These are phyloP conservation scores for Aurelia aurita DNA, from an alignment of 30 jellyfish, hydroid and myxozoan species.

Conservation along the genomic window DNA sequence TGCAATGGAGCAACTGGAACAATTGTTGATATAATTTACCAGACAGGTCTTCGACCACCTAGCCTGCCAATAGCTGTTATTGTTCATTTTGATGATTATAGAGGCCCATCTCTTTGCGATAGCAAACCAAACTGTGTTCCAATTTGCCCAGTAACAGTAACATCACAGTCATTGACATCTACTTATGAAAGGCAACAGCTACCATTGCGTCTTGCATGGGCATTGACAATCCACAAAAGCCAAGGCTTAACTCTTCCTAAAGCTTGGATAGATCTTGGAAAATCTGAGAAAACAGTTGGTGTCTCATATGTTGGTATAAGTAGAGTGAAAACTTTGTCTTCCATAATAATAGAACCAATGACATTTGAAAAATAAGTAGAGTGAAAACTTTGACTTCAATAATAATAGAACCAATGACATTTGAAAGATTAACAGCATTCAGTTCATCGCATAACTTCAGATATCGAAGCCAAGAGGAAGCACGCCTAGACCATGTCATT, in stretches of 20 bases:
- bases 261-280: constrained; percentile 59
- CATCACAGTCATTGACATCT: neutral
- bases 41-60: constrained; percentile 38
- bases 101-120: constrained; percentile 18
- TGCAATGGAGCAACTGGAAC: too few species aligned
- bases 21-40: constrained; percentile 42
- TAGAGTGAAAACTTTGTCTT: too few species aligned
- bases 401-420: constrained; percentile 41
- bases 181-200: constrained; percentile 40
- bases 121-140: constrained; percentile 22
- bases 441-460: too few species aligned
- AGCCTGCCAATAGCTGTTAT: constrained; percentile 58
- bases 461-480: constrained; percentile 1
- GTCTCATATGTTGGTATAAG: constrained; percentile 65
- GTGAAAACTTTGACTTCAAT: too few species aligned
- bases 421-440: constrained; percentile 23
- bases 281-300: constrained; percentile 38
- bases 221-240: too few species aligned
- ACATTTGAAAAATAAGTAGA: too few species aligned
- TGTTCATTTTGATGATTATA: constrained; percentile 35
- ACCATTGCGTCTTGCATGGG: constrained; percentile 79
- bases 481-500: too few species aligned
- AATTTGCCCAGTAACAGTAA: constrained; percentile 24
- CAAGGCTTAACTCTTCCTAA: constrained; percentile 23
- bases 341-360: too few species aligned